These are phyloP conservation scores for Catonia carolina DNA, from an alignment of 2,888 invertebrate genomes.

Conservation along the genomic window DNA sequence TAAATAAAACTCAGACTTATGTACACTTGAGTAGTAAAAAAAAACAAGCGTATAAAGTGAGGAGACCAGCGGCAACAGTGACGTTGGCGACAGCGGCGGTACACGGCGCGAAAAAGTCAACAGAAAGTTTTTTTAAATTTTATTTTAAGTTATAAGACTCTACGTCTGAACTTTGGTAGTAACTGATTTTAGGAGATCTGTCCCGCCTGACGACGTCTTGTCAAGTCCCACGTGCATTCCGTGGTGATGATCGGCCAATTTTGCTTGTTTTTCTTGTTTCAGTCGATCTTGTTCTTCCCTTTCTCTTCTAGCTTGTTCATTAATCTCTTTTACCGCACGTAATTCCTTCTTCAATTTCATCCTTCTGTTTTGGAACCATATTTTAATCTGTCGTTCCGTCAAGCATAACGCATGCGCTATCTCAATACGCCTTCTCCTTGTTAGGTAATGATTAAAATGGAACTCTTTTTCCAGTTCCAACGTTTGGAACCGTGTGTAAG, in stretches of 20 bases:
- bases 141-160: conserved; percentile 7
- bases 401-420: conserved; percentile 94
- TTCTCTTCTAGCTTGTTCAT: conserved; percentile 86
- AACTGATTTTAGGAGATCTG: conserved; percentile 66
- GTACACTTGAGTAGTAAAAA: too few relatives aligned
- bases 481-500: conserved; percentile 97
- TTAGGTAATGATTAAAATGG: conserved; percentile 96
- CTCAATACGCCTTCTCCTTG: conserved; percentile 91
- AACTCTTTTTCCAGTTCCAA: conserved; percentile 97
- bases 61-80: too few relatives aligned
- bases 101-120: too few relatives aligned
- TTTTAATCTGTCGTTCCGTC: conserved; percentile 94
- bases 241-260: conserved; percentile 57
- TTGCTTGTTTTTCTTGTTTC: conserved; percentile 77
- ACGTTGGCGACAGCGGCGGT: too few relatives aligned
- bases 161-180: conserved; percentile 35
- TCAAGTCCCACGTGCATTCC: conserved; percentile 52
- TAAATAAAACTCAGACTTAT: too few relatives aligned
- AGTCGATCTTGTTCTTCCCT: conserved; percentile 85
- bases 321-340: conserved; percentile 71
- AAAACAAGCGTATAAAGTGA: too few relatives aligned
- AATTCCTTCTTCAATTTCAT: conserved; percentile 39
- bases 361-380: conserved; percentile 82
- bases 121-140: too few relatives aligned
- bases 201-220: conserved; percentile 52